Evolutionary conservation across 2,113 vertebrate genomes (phyloP).

Genomic region (Chrysemys picta): DNA sequence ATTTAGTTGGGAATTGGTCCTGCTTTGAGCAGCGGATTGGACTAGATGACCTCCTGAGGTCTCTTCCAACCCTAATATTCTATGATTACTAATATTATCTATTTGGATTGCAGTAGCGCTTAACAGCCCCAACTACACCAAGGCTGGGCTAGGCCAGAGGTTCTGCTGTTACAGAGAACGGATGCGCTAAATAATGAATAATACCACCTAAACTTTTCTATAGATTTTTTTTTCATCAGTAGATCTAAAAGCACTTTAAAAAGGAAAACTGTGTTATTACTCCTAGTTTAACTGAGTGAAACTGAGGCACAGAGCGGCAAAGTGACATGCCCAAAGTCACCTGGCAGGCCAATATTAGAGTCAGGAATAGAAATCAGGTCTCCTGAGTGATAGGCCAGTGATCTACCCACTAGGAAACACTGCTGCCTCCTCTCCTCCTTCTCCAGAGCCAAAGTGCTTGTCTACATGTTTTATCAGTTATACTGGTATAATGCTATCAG

Average conservation of each 20-base stretch:
- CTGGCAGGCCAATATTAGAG: neutral
- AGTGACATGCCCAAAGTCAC: neutral
- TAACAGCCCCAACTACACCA: neutral
- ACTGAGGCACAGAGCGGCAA: neutral
- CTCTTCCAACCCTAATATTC: too few species aligned
- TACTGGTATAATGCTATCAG: neutral
- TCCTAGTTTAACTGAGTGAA: neutral
- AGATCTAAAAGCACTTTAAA: neutral
- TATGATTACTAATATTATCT: too few species aligned
- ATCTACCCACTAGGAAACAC: neutral
- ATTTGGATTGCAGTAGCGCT: too few species aligned
- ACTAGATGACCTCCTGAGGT: too few species aligned
- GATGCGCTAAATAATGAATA: rapidly evolving
- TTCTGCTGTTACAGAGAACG: neutral
- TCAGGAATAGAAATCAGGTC: too few species aligned
- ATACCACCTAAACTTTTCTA: neutral
- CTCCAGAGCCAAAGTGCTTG: neutral
- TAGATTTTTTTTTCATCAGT: neutral
- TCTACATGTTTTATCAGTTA: neutral
- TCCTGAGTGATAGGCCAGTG: neutral
- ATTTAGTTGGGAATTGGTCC: too few species aligned
- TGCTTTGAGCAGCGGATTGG: too few species aligned
- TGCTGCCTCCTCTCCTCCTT: neutral
- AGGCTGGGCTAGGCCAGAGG: neutral
- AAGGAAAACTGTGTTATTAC: neutral